These are phyloP conservation scores for Hypena proboscidalis DNA, from an alignment of 2,888 invertebrate species.

Conservation along the genomic window DNA sequence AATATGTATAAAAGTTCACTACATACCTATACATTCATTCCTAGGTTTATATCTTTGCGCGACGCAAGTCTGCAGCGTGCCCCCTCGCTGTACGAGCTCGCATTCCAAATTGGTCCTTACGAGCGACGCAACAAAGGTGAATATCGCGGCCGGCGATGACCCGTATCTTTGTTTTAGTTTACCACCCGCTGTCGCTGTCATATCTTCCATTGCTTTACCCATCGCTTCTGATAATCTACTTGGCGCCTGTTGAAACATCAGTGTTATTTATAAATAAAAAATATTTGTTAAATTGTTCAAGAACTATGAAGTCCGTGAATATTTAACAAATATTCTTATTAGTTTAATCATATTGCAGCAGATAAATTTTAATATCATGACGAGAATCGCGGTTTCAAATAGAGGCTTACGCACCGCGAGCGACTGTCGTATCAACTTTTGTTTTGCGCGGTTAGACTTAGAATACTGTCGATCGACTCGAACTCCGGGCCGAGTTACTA, in stretches of 20 bases:
- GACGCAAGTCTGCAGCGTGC: constrained; percentile 84
- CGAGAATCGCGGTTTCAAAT: no score
- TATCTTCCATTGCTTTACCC: constrained; percentile 97
- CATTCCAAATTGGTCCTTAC: constrained; percentile 97
- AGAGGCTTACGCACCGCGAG: no score
- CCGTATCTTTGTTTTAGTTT: constrained; percentile 90
- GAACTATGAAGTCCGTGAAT: no score
- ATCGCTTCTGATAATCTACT: constrained; percentile 94
- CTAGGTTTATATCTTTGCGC: constrained; percentile 83
- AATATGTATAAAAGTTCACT: neutral
- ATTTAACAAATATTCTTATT: no score
- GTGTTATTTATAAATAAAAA: neutral
- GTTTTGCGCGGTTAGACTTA: no score
- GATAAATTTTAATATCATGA: no score
- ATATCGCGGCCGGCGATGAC: constrained; percentile 85
- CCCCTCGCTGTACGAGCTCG: constrained; percentile 95
- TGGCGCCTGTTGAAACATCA: constrained; percentile 76
- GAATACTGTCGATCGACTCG: no score
- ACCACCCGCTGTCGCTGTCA: constrained; percentile 94
- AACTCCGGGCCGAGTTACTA: no score
- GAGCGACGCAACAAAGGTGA: constrained; percentile 95
- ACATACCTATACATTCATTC: constrained; percentile 53
- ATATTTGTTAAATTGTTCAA: no score
- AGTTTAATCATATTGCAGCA: no score
- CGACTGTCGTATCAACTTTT: no score